Evolutionary conservation across 2,797 vertebrate species (phyloP).

Genomic region (Syngnathus acus): DNA sequence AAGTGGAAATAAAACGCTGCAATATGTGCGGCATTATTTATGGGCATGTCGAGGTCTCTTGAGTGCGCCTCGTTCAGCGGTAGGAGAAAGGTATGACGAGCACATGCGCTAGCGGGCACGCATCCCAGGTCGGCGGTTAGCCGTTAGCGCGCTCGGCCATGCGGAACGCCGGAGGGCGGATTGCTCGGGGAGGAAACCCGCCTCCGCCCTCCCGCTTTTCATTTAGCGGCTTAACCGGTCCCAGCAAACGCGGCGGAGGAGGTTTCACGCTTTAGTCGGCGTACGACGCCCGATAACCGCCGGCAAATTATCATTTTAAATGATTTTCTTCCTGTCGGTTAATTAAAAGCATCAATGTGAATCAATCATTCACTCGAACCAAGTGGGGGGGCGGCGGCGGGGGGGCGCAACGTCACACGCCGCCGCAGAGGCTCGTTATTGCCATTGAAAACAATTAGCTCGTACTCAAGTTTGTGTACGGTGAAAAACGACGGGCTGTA

Average conservation of each 20-base stretch:
- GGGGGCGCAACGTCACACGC: not conserved
- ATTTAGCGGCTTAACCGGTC: slow-evolving; percentile 68
- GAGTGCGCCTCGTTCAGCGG: slow-evolving; percentile 8
- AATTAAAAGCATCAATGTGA: slow-evolving; percentile 53
- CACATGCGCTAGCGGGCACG: slow-evolving; percentile 42
- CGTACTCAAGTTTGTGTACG: not conserved
- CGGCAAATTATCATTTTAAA: slow-evolving; percentile 55
- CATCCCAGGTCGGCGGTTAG: slow-evolving; percentile 56
- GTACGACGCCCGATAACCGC: slow-evolving; percentile 52
- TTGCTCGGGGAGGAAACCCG: slow-evolving; percentile 50
- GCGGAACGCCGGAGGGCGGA: slow-evolving; percentile 62
- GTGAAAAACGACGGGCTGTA: too few relatives aligned
- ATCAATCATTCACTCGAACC: slow-evolving; percentile 9
- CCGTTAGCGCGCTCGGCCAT: slow-evolving; percentile 54
- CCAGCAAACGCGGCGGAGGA: slow-evolving; percentile 33
- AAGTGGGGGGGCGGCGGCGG: too few relatives aligned
- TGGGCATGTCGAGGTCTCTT: slow-evolving; percentile 9
- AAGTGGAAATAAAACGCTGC: slow-evolving; percentile 14
- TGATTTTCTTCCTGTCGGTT: slow-evolving; percentile 44
- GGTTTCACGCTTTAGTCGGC: slow-evolving; percentile 34
- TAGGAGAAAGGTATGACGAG: slow-evolving; percentile 12
- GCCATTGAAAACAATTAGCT: not conserved
- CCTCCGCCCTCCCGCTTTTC: slow-evolving; percentile 53
- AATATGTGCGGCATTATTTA: slow-evolving; percentile 4
- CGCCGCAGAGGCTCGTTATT: not conserved